Evolutionary conservation across 1,140 invertebrate genomes (phyloP), one percentile per base, ranked within the genome.

Genomic region (Cydia strobilella): DNA sequence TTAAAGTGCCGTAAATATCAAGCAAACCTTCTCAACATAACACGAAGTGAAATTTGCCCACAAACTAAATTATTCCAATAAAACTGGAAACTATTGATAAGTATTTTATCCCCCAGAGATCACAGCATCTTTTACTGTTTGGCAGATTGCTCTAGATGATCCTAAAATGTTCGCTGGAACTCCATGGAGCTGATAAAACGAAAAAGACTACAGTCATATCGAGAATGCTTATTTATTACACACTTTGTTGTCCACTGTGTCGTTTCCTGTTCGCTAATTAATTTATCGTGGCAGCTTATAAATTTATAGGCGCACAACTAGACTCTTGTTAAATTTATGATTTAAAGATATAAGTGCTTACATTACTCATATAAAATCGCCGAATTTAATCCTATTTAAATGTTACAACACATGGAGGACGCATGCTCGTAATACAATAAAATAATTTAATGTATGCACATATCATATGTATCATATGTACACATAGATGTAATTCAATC

Each of bases 1-100:
- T 0, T 23, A 72, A 27, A 48, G 42, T 12, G 42, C 71, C 2
- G 27, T 72, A 72, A 72, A 73, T 54, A 25, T 72, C 25, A 18
- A 0, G 85, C 83, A 86, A 85, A 86, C 83, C 80, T 84, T 80
- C 83, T 84, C 77, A 80, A 66, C 74, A 15, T 54, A 73, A 59
- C 7, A 31, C 76, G 54, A 2, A 78, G 48, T 18, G 48, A 77
- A 75, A 79, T 51, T 66, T 74, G 74, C 15, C 13, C 23, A 20
- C 31, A 74, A 77, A 81, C 76, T 75, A 77, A 82, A 82, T 83
- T 85, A 84, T 80, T 83, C 81, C 78, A 83, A 83, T 82, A 81
- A 79, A 84, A 85, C 71, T 84, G 80, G 83, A 88, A 86, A 82
- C 86, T 91, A 92, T 92, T 89, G 90, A 88, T 92, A 89, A 87